Percentiles rank a stretch among this genome's conserved stretches.
These are phyloP conservation scores for Melierax canorus DNA, from an alignment of 2,113 vertebrate species.

Conservation along the genomic window DNA sequence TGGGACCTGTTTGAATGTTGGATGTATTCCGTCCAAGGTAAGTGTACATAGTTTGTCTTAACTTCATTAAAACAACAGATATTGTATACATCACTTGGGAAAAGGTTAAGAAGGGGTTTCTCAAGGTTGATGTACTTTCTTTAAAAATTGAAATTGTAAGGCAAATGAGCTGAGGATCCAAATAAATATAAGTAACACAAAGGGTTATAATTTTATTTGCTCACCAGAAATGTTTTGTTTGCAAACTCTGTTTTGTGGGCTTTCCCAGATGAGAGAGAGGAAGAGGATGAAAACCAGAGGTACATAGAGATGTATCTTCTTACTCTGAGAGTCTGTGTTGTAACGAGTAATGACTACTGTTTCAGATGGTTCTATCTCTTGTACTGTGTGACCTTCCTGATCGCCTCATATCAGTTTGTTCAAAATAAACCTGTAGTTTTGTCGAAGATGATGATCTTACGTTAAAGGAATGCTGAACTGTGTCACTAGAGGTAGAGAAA, in stretches of 20 bases:
- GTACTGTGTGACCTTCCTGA: background rate
- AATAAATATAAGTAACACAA: background rate
- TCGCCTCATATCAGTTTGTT: background rate
- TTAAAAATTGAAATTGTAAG: background rate
- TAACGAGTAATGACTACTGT: background rate
- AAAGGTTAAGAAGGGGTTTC: background rate
- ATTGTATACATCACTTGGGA: background rate
- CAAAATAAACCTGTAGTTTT: background rate
- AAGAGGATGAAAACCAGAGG: background rate
- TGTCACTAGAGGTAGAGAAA: background rate
- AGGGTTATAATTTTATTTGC: background rate
- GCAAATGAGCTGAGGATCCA: background rate
- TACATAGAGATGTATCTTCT: background rate
- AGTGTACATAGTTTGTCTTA: background rate
- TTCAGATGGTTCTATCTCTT: background rate
- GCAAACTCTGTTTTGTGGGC: background rate
- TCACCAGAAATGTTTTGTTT: background rate
- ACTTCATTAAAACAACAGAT: background rate
- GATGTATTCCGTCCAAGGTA: slow-evolving; percentile 98
- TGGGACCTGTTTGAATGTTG: slow-evolving; percentile 96
- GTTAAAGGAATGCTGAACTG: background rate
- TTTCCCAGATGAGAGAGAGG: background rate
- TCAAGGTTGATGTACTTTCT: background rate
- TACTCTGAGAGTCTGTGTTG: background rate
- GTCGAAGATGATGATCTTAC: background rate